Evolutionary conservation across 1,140 invertebrate species (phyloP).

Genomic region (Euwallacea fornicatus): DNA sequence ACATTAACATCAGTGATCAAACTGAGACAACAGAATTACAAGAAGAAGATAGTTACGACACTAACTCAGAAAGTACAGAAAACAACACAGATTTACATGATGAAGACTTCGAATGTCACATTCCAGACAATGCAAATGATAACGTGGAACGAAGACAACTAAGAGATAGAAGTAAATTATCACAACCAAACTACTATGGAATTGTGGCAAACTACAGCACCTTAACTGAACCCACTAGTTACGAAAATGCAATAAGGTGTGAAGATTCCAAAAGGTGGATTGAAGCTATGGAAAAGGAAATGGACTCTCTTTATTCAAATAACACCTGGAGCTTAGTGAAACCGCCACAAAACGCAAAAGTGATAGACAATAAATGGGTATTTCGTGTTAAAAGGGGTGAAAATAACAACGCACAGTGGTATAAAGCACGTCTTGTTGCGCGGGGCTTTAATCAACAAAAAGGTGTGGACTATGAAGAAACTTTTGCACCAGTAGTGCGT

Average conservation of each 20-base stretch:
- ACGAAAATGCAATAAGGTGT: slow-evolving; percentile 17
- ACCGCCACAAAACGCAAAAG: neutral
- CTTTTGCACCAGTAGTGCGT: slow-evolving; percentile 50
- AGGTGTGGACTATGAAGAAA: slow-evolving; percentile 52
- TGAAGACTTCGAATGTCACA: neutral
- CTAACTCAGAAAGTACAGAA: neutral
- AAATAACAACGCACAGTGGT: slow-evolving; percentile 10
- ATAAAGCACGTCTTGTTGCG: slow-evolving; percentile 52
- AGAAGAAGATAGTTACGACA: neutral
- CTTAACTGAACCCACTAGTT: slow-evolving; percentile 4
- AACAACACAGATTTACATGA: too few relatives aligned
- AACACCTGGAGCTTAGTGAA: neutral
- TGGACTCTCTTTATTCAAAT: slow-evolving; percentile 20
- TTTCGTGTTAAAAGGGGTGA: slow-evolving; percentile 41
- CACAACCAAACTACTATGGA: neutral
- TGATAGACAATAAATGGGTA: slow-evolving; percentile 49
- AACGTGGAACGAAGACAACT: neutral
- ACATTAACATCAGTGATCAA: neutral
- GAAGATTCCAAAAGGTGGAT: slow-evolving; percentile 11
- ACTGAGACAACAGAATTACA: neutral
- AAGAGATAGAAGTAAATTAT: neutral
- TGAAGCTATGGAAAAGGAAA: slow-evolving; percentile 25
- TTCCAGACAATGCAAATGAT: neutral
- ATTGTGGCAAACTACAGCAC: neutral
- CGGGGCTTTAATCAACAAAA: slow-evolving; percentile 49